Percentiles rank a stretch among this genome's conserved stretches.
These are phyloP conservation scores for Tholera decimalis DNA, from an alignment of 2,888 invertebrate species.

Conservation along the genomic window DNA sequence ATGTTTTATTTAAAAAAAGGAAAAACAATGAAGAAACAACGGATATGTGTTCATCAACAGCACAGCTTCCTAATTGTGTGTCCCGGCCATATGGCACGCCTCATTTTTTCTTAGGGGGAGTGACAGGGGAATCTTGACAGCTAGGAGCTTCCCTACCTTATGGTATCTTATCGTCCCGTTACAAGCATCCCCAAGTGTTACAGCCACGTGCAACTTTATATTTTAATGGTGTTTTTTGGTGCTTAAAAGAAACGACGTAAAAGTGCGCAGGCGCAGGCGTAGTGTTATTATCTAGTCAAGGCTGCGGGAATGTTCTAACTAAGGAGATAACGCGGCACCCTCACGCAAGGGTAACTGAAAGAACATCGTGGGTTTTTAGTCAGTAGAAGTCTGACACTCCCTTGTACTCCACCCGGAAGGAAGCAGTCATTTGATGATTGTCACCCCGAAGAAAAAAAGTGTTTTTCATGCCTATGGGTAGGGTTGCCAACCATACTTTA, in stretches of 20 bases:
- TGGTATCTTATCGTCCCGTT: constrained; percentile 28
- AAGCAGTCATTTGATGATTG: no score
- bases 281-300: not conserved
- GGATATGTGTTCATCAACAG: constrained; percentile 35
- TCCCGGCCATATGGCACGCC: constrained; percentile 49
- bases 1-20: not conserved
- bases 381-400: no score
- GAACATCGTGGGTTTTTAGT: no score
- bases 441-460: no score
- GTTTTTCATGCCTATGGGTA: no score
- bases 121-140: constrained; percentile 43
- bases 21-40: constrained; percentile 22
- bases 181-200: constrained; percentile 34
- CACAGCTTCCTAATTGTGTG: constrained; percentile 43
- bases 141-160: constrained; percentile 37
- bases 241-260: constrained; percentile 2
- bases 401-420: no score
- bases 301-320: no score
- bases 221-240: constrained; percentile 21
- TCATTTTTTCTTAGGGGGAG: constrained; percentile 42
- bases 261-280: not conserved
- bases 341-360: no score
- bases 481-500: no score
- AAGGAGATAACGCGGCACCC: no score
- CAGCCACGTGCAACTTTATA: constrained; percentile 42